Evolutionary conservation across 2,888 invertebrate species (phyloP).

Genomic region (Dasypolia templi): DNA sequence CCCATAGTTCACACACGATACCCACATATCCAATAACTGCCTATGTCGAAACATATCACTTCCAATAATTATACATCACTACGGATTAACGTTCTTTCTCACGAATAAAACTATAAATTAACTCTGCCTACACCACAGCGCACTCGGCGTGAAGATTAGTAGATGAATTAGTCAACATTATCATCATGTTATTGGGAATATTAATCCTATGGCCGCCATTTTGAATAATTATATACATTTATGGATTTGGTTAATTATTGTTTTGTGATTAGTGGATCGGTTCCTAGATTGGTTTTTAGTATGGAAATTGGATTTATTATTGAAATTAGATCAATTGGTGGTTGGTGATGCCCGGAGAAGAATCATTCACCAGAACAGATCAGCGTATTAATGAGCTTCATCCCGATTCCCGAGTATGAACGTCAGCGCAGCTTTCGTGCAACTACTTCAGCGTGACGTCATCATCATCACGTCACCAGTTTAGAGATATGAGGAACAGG

Average conservation of each 20-base stretch:
- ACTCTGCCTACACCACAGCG: slow-evolving; percentile 49
- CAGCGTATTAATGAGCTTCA: no score
- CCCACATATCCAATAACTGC: slow-evolving; percentile 29
- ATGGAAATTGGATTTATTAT: neutral
- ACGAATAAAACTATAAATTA: slow-evolving; percentile 63
- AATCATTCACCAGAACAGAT: no score
- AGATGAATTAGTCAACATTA: slow-evolving; percentile 64
- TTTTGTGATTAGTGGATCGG: slow-evolving; percentile 13
- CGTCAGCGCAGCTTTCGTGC: no score
- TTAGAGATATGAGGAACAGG: no score
- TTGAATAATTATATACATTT: slow-evolving; percentile 45
- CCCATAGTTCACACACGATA: slow-evolving; percentile 39
- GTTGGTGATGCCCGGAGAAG: neutral
- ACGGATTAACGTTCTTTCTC: slow-evolving; percentile 62
- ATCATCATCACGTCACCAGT: no score
- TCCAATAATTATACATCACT: slow-evolving; percentile 60
- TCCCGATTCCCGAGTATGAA: no score
- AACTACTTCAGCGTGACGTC: no score
- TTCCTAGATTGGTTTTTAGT: neutral
- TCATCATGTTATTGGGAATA: slow-evolving; percentile 48
- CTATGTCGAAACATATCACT: slow-evolving; percentile 49
- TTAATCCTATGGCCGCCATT: slow-evolving; percentile 56
- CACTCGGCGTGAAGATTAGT: slow-evolving; percentile 62
- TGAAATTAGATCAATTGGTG: neutral
- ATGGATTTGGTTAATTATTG: slow-evolving; percentile 41